These are phyloP conservation scores for Lepetodrilus schrolli DNA, from an alignment of 2,888 invertebrate species.

Conservation along the genomic window DNA sequence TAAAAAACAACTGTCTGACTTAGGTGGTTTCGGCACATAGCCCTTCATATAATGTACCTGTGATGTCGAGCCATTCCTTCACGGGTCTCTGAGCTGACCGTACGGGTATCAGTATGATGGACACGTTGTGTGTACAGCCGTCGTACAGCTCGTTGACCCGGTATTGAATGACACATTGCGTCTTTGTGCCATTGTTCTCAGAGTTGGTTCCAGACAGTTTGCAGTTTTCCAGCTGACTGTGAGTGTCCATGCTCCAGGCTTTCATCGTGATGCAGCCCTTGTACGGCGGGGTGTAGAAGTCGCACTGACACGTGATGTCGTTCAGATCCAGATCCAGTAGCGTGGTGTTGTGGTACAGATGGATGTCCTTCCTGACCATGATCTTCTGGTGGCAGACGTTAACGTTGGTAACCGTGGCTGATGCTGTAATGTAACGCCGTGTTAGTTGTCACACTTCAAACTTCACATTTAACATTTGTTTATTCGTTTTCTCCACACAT, in stretches of 20 bases:
- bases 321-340: background rate
- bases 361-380: background rate
- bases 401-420: conserved; percentile 16
- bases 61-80: background rate
- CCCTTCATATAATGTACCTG: no score
- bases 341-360: background rate
- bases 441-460: no score
- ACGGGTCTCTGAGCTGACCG: background rate
- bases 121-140: background rate
- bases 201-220: background rate
- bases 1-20: no score
- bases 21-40: no score
- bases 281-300: conserved; percentile 7
- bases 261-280: background rate
- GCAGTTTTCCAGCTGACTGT: background rate
- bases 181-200: no score
- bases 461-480: no score
- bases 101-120: background rate
- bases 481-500: no score
- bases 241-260: background rate
- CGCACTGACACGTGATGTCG: conserved; percentile 1
- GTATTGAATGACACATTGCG: background rate
- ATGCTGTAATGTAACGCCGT: no score
- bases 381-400: background rate
- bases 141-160: background rate